These are phyloP conservation scores for Euura saliciscinereae DNA, from an alignment of 1,140 invertebrate genomes.

Conservation along the genomic window DNA sequence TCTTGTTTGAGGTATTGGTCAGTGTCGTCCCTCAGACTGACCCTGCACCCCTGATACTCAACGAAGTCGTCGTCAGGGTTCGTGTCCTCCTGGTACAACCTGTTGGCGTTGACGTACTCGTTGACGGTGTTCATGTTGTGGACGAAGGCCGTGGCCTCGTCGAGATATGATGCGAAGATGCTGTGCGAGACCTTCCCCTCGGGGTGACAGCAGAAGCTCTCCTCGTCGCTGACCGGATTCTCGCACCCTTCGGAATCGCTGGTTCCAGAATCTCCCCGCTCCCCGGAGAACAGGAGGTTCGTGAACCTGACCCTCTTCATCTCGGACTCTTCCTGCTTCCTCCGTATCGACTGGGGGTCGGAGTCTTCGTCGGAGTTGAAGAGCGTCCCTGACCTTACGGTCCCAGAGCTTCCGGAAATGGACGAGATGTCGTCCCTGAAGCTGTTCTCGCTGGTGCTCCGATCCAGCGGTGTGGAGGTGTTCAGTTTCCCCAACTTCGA, in stretches of 20 bases:
- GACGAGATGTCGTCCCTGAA: not conserved
- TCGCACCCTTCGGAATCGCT: slow-evolving; percentile 25
- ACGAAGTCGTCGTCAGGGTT: slow-evolving; percentile 10
- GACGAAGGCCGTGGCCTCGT: slow-evolving; percentile 42
- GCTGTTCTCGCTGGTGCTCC: not conserved
- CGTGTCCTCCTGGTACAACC: slow-evolving; percentile 13
- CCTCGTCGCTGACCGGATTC: slow-evolving; percentile 3
- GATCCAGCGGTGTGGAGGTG: not conserved
- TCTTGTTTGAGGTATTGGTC: slow-evolving; percentile 26
- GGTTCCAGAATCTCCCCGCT: slow-evolving; percentile 3
- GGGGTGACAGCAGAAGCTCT: slow-evolving; percentile 11
- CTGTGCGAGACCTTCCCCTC: slow-evolving; percentile 15
- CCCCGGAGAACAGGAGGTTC: slow-evolving; percentile 4
- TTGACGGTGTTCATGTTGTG: slow-evolving; percentile 43
- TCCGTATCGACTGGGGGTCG: not conserved
- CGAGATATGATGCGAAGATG: slow-evolving; percentile 40
- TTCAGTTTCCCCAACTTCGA: not conserved
- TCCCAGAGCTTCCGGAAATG: not conserved
- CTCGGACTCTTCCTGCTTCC: not conserved
- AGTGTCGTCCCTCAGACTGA: slow-evolving; percentile 25
- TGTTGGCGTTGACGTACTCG: slow-evolving; percentile 33
- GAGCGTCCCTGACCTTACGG: not conserved
- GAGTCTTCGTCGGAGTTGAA: not conserved
- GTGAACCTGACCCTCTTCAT: slow-evolving; percentile 25
- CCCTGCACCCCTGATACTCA: slow-evolving; percentile 18